These are phyloP conservation scores for Eristalis intricaria DNA, from an alignment of 2,888 invertebrate genomes.

Conservation along the genomic window DNA sequence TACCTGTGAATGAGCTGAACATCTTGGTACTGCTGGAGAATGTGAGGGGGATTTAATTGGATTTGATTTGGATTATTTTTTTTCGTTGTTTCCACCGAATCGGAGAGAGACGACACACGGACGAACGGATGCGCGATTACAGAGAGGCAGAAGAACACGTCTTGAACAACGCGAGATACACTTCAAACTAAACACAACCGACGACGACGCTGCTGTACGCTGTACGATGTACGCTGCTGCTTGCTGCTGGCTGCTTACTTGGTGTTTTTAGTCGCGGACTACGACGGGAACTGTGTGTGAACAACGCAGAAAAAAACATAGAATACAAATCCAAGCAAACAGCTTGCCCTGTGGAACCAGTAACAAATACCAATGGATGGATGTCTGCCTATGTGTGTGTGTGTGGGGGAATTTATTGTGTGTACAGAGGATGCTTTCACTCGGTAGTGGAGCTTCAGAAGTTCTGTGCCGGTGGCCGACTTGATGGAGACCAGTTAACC, in stretches of 20 bases:
- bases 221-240: background rate
- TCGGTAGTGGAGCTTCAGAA: conserved; percentile 26
- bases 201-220: conserved; percentile 23
- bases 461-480: conserved; percentile 48
- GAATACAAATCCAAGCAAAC: conserved; percentile 39
- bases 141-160: conserved; percentile 24
- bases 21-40: conserved; percentile 68
- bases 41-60: background rate
- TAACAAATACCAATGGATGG: conserved; percentile 32
- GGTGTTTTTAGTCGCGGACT: no score
- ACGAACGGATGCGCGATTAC: conserved; percentile 8
- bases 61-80: background rate
- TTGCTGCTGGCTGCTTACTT: background rate
- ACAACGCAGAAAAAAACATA: conserved; percentile 58
- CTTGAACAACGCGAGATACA: conserved; percentile 67
- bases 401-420: background rate
- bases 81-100: background rate
- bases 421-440: conserved; percentile 51
- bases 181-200: conserved; percentile 60
- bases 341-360: conserved; percentile 35
- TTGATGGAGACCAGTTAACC: conserved; percentile 60
- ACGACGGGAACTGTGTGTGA: background rate
- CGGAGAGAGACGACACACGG: background rate
- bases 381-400: background rate
- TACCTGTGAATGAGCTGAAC: conserved; percentile 81